Conservation (phyloP, 2,888 invertebrate genomes). For the Xanthorhoe spadicearia region DNA sequence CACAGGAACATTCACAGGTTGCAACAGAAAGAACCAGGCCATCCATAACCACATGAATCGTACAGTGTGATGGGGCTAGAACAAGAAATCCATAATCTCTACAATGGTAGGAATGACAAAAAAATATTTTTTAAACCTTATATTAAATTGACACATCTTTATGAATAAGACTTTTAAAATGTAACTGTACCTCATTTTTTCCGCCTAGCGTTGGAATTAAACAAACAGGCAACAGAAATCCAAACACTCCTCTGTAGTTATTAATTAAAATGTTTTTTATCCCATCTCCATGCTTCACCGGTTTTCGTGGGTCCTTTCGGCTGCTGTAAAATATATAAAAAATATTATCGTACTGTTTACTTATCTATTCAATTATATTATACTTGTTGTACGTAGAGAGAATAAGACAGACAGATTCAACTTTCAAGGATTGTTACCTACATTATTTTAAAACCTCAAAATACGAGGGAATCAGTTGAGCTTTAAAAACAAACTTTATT, state of each 20-base stretch:
- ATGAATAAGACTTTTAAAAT: too few relatives aligned
- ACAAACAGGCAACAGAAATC: constrained; percentile 50
- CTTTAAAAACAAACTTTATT: too few relatives aligned
- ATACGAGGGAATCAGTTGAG: too few relatives aligned
- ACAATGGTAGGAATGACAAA: too few relatives aligned
- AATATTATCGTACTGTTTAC: too few relatives aligned
- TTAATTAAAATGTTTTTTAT: constrained; percentile 46
- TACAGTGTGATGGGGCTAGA: constrained; percentile 52
- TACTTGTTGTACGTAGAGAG: too few relatives aligned
- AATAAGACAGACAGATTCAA: too few relatives aligned
- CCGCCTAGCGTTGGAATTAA: constrained; percentile 47
- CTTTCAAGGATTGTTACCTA: too few relatives aligned
- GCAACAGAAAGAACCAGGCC: constrained; percentile 57
- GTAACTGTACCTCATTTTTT: constrained; percentile 49
- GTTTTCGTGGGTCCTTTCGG: constrained; percentile 39
- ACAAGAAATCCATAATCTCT: constrained; percentile 18
- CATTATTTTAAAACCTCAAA: too few relatives aligned
- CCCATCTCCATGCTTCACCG: constrained; percentile 46
- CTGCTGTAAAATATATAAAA: constrained; percentile 14
- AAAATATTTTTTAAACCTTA: too few relatives aligned
- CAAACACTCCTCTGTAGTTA: constrained; percentile 60
- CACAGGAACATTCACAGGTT: constrained; percentile 60
- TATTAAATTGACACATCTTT: too few relatives aligned
- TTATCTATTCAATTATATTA: too few relatives aligned
- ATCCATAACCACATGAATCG: constrained; percentile 60